Evolutionary conservation across 1,140 invertebrate species (phyloP), one percentile per base, ranked within the genome.

Genomic region (Dendrolimus kikuchii): DNA sequence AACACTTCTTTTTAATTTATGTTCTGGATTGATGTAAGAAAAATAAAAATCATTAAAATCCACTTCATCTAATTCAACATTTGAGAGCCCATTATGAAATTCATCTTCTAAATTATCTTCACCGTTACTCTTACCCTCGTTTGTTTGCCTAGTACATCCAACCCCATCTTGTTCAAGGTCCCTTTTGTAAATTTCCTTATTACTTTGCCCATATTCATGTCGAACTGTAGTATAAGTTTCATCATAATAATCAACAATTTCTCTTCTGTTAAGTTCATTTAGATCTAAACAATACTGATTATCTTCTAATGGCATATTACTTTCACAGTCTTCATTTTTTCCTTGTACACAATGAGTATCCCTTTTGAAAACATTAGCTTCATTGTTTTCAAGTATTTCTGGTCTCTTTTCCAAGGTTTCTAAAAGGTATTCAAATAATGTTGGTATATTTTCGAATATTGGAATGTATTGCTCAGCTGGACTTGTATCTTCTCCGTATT

Each of bases 381-480:
- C 63, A 44, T 74, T 55, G 48, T 52, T 64, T 55, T 77, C 74
- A 41, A 75, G 55, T 45, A 74, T 63, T 64, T 71, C 64, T 10
- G 72, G 72, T 46, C 58, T 67, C 4, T 66, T 50, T 50, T 69
- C 53, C 0, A 75, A 47, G 38, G 65, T 48, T 7, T 57, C 54
- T 36, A 73, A 39, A 8, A 79, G 42, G 60, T 69, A 67, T 52
- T 74, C 62, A 46, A 71, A 70, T 3, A 77, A 8, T 39, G 52
- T 46, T 2, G 71, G 69, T 36, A 77, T 63, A 8, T 56, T 70
- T 55, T 56, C 57, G 38, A 77, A 69, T 52, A 69, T 60, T 37
- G 67, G 59, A 9, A 57, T 5, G 54, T 74, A 66, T 52, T 69
- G 62, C 7, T 58, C 53, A 46, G 40, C 45, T 37, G 46, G 8